phyloP scores from a whole-genome alignment of 35 echinoderm and acorn worm genomes.

The Strongylocentrotus purpuratus region DNA sequence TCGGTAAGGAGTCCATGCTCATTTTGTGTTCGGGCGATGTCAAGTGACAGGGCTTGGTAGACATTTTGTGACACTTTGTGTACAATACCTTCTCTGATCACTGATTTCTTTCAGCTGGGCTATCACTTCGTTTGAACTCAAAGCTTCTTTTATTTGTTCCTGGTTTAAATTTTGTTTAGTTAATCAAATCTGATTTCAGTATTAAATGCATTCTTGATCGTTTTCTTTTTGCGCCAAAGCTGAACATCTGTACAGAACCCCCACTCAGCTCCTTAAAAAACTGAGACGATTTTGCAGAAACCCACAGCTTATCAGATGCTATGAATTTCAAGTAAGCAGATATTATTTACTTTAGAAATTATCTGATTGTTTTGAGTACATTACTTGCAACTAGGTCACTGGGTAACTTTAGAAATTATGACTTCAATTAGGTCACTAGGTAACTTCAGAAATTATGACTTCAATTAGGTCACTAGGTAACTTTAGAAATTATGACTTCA shows the following conservation, averaged over 20 bases:
- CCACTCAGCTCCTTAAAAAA: conserved; percentile 65
- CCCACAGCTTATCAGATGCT: not conserved
- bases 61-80: not conserved
- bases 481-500: too few species aligned
- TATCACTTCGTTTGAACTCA: not conserved
- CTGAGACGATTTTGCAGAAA: conserved; percentile 56
- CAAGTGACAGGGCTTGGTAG: not conserved
- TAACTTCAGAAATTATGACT: too few species aligned
- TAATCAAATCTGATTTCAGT: too few species aligned
- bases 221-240: conserved; percentile 15
- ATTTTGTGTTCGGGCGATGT: not conserved
- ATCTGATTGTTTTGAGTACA: too few species aligned
- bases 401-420: too few species aligned
- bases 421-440: too few species aligned
- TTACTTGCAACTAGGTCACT: too few species aligned
- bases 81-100: not conserved
- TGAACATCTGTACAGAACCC: conserved; percentile 57
- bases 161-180: too few species aligned
- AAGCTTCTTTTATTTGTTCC: too few species aligned
- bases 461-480: too few species aligned
- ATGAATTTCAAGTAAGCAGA: not conserved
- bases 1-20: not conserved
- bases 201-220: not conserved
- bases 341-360: too few species aligned
- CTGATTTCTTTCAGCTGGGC: not conserved